These are phyloP conservation scores for Operophtera brumata DNA, from an alignment of 2,888 invertebrate genomes.

Conservation along the genomic window DNA sequence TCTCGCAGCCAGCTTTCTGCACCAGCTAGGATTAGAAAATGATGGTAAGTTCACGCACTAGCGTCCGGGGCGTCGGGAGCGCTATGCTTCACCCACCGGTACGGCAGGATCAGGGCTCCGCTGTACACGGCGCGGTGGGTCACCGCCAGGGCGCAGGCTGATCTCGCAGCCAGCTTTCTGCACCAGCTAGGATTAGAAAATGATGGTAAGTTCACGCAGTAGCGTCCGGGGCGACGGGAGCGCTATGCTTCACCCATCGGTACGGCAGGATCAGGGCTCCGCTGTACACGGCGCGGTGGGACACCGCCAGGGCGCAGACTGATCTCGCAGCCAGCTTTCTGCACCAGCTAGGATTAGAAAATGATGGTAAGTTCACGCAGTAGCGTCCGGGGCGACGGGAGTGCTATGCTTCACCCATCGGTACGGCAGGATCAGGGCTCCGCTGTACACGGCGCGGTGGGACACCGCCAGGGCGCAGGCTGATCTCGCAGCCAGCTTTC, in stretches of 20 bases:
- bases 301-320: conserved; percentile 87
- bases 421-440: too few relatives aligned
- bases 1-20: conserved; percentile 87
- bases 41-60: conserved; percentile 77
- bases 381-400: conserved; percentile 86
- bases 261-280: too few relatives aligned
- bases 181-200: conserved; percentile 86
- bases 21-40: conserved; percentile 85
- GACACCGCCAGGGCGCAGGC: conserved; percentile 89
- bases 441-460: conserved; percentile 85
- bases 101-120: conserved; percentile 69
- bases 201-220: conserved; percentile 78
- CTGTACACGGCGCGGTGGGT: conserved; percentile 87
- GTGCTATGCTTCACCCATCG: conserved; percentile 85
- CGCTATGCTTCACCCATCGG: too few relatives aligned
- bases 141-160: conserved; percentile 88
- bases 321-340: conserved; percentile 89
- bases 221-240: conserved; percentile 85
- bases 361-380: conserved; percentile 73
- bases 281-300: conserved; percentile 85
- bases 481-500: conserved; percentile 87
- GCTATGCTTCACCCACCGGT: conserved; percentile 69
- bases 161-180: conserved; percentile 87
- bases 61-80: conserved; percentile 86
- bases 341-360: conserved; percentile 86